phyloP scores from a whole-genome alignment of 2,113 vertebrate species.

The Trematomus loennbergii region DNA sequence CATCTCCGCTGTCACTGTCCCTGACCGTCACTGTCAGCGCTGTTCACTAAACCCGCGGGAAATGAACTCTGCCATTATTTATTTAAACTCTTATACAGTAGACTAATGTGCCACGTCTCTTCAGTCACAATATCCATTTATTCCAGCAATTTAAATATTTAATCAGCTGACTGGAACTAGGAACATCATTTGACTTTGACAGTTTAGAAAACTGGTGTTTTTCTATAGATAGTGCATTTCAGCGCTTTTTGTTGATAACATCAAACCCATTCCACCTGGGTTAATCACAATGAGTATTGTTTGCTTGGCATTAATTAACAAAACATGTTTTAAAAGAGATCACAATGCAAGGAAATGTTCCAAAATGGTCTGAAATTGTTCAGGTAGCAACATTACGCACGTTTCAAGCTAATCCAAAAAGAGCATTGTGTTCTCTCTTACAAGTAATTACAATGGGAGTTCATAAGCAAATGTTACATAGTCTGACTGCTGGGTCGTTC shows the following conservation, averaged over 20 bases:
- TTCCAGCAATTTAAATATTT: too few relatives aligned
- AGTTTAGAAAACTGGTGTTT: not conserved
- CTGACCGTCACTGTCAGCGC: constrained; percentile 65
- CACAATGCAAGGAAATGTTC: too few relatives aligned
- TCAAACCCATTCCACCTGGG: not conserved
- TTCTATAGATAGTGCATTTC: not conserved
- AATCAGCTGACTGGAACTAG: not conserved
- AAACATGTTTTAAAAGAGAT: not conserved
- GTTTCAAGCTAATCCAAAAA: not conserved
- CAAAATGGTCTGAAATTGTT: not conserved
- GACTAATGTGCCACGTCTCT: not conserved
- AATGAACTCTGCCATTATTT: constrained; percentile 27
- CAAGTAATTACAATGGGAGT: not conserved
- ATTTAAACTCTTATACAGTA: not conserved
- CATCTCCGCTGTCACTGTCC: constrained; percentile 53
- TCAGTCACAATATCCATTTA: not conserved
- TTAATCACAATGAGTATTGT: not conserved
- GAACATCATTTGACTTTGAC: not conserved
- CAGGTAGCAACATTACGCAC: not conserved
- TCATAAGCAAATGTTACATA: not conserved
- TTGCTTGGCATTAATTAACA: not conserved
- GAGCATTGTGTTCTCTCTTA: not conserved
- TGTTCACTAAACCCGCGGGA: constrained; percentile 17
- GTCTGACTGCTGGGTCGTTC: not conserved
- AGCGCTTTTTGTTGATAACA: not conserved